These are phyloP conservation scores for Zaprionus africanus DNA, from an alignment of 1,140 invertebrate species.

Conservation along the genomic window DNA sequence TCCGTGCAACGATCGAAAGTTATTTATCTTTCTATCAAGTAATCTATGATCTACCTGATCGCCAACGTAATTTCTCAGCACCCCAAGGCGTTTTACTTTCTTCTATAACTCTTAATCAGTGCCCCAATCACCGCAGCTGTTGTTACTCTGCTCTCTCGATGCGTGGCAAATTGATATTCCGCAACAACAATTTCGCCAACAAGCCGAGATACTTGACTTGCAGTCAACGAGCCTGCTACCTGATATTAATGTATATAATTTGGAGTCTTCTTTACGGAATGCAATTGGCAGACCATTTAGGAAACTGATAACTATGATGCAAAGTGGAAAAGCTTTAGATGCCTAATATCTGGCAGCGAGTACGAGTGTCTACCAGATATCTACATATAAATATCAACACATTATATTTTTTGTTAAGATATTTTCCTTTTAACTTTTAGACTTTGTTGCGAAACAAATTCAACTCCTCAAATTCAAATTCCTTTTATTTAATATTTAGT, in stretches of 20 bases:
- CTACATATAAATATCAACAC: no score
- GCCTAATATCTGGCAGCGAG: no score
- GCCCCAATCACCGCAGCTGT: constrained; percentile 13
- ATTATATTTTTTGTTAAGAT: no score
- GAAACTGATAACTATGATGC: not conserved
- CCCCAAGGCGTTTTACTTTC: constrained; percentile 61
- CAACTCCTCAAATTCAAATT: not conserved
- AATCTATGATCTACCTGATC: constrained; percentile 15
- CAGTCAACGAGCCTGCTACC: not conserved
- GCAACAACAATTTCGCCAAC: constrained; percentile 53
- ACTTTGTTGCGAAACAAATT: no score
- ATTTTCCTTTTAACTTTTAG: no score
- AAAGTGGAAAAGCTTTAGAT: not conserved
- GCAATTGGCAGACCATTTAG: not conserved
- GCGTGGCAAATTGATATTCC: constrained; percentile 67
- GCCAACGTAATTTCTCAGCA: constrained; percentile 67
- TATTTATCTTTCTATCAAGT: constrained; percentile 35
- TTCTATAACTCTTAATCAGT: constrained; percentile 58
- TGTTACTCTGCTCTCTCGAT: not conserved
- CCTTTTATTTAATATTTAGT: not conserved
- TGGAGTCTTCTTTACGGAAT: not conserved
- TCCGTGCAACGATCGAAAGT: constrained; percentile 63
- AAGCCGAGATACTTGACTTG: not conserved
- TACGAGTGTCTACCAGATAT: no score
- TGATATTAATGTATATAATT: constrained; percentile 1